Evolutionary conservation across 2,113 vertebrate genomes (phyloP).

Genomic region (Setophaga petechia): DNA sequence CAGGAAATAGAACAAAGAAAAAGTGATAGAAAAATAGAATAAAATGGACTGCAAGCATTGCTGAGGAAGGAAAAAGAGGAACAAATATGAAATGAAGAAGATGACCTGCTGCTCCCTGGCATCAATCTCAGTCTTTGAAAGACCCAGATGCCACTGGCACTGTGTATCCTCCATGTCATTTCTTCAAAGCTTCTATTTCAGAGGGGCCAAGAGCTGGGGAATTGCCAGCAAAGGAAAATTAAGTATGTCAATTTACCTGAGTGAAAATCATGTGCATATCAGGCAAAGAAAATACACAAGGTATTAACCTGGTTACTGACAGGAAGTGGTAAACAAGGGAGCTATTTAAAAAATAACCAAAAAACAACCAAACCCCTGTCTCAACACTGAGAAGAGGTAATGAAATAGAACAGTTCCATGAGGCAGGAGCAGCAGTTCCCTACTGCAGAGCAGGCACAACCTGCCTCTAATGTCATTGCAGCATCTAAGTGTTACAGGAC

Average conservation of each 20-base stretch:
- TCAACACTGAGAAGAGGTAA: neutral
- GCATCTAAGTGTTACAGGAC: neutral
- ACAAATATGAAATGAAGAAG: neutral
- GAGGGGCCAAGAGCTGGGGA: neutral
- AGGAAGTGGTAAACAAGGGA: neutral
- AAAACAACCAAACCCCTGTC: neutral
- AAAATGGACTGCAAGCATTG: neutral
- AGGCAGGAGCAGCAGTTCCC: neutral
- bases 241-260: neutral
- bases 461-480: neutral
- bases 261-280: neutral
- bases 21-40: neutral
- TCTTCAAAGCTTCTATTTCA: neutral
- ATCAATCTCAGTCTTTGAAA: neutral
- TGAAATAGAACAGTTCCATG: neutral
- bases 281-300: neutral
- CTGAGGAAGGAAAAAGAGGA: too few species aligned
- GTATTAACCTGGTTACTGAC: neutral
- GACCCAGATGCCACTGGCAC: neutral
- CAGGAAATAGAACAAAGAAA: neutral
- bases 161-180: neutral
- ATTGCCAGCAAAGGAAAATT: neutral
- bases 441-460: neutral
- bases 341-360: neutral
- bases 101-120: neutral